Evolutionary conservation across 1,140 invertebrate genomes (phyloP).

Genomic region (Archegozetes longisetosus): DNA sequence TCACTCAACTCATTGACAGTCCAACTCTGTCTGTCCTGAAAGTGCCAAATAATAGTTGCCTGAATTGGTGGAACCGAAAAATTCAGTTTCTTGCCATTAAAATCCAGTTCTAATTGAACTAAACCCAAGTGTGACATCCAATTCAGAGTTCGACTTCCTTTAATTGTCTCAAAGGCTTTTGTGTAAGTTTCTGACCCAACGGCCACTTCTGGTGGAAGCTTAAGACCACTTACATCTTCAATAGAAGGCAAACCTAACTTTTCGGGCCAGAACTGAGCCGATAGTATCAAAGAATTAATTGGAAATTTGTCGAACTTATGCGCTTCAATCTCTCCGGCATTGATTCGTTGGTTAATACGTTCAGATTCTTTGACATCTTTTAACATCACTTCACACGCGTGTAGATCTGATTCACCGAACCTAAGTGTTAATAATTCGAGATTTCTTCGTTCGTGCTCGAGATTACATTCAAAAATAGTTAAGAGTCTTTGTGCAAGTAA

Average conservation of each 20-base stretch:
- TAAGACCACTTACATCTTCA: slow-evolving; percentile 70
- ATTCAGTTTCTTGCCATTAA: slow-evolving; percentile 53
- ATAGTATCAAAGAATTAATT: slow-evolving; percentile 69
- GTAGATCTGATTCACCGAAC: slow-evolving; percentile 88
- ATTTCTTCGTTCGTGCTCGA: slow-evolving; percentile 83
- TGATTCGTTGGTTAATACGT: slow-evolving; percentile 68
- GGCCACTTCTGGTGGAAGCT: slow-evolving; percentile 61
- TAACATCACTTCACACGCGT: slow-evolving; percentile 97
- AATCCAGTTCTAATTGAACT: slow-evolving; percentile 78
- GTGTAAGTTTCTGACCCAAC: slow-evolving; percentile 70
- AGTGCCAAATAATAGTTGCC: slow-evolving; percentile 85
- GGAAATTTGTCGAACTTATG: slow-evolving; percentile 39
- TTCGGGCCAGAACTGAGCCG: slow-evolving; percentile 92
- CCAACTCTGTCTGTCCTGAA: slow-evolving; percentile 76
- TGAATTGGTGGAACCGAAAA: slow-evolving; percentile 79
- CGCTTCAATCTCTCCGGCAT: slow-evolving; percentile 35
- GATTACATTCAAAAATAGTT: slow-evolving; percentile 68
- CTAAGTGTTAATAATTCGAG: slow-evolving; percentile 82
- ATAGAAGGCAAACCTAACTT: slow-evolving; percentile 38
- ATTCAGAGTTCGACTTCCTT: slow-evolving; percentile 78
- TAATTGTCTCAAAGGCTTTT: slow-evolving; percentile 76
- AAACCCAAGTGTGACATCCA: slow-evolving; percentile 87
- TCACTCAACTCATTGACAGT: slow-evolving; percentile 62
- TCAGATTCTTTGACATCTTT: slow-evolving; percentile 76
- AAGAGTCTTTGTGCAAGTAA: slow-evolving; percentile 80